Conservation (phyloP, 2,888 invertebrate species). For the Microctonus brassicae region DNA sequence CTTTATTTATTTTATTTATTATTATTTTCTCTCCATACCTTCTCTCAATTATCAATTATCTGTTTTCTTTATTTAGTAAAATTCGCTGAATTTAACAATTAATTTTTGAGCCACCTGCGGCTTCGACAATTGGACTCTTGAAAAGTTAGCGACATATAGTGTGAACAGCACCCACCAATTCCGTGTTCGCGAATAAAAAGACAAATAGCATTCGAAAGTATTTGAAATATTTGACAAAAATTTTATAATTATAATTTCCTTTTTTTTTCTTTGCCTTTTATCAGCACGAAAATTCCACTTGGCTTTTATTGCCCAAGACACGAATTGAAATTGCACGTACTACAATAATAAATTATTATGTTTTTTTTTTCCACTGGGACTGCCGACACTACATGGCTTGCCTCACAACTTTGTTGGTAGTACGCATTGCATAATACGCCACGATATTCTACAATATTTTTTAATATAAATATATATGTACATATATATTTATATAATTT, state of each 20-base stretch:
- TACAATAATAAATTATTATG: not conserved
- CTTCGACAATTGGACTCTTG: slow-evolving; percentile 28
- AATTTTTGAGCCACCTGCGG: slow-evolving; percentile 26
- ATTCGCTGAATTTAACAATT: slow-evolving; percentile 32
- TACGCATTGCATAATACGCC: slow-evolving; percentile 62
- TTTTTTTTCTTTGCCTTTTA: not conserved
- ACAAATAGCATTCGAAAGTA: slow-evolving; percentile 21
- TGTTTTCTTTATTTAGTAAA: slow-evolving; percentile 1
- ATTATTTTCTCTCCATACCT: not conserved
- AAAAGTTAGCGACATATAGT: slow-evolving; percentile 52
- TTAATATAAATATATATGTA: slow-evolving; percentile 41
- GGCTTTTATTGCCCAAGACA: slow-evolving; percentile 15
- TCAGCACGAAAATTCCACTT: slow-evolving; percentile 24
- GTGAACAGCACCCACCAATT: slow-evolving; percentile 51
- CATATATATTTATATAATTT: slow-evolving; percentile 48
- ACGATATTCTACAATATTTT: slow-evolving; percentile 8
- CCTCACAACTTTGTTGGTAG: slow-evolving; percentile 46
- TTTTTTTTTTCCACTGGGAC: slow-evolving; percentile 43
- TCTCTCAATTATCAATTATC: slow-evolving; percentile 48
- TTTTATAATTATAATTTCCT: not conserved
- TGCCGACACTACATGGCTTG: slow-evolving; percentile 55
- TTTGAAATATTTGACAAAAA: slow-evolving; percentile 30
- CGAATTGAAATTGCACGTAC: slow-evolving; percentile 27
- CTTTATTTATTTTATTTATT: slow-evolving; percentile 25
- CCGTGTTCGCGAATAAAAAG: slow-evolving; percentile 44